Base-by-base conservation (phyloP, 2,888 invertebrate genomes). In the Megamerina dolium region DNA sequence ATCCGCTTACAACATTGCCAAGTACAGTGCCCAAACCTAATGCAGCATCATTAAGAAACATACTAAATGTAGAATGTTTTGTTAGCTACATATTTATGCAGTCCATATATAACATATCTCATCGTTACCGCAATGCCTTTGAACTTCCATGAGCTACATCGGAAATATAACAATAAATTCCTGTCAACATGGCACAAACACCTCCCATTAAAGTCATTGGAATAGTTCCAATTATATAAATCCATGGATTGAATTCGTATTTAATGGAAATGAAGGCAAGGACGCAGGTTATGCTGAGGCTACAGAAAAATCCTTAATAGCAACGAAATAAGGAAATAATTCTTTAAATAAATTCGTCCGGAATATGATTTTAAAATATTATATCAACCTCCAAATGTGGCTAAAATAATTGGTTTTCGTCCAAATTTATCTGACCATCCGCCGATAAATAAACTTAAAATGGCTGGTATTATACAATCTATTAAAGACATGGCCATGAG, bases 361-460 rank as follows among this genome's bases (percentile, higher is more conserved):
- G n/a, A n/a, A n/a, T n/a, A n/a, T n/a, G n/a, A n/a, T n/a, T n/a
- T n/a, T n/a, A n/a, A n/a, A n/a, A n/a, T n/a, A n/a, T n/a, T n/a
- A 74, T 26, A 45, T 17, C 72, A 66, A 78, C 82, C 80, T 48
- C 75, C 63, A 46, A 79, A 67, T n/a, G 81, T 75, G 57, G 77
- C 68, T 3, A 83, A 62, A n/a, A n/a, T n/a, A 30, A 85, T 66
- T n/a, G 83, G 82, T 60, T 81, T 82, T 41, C 85, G 74, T 16
- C 87, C 86, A 69, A 82, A 76, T 45, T 75, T 79, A 59, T 87
- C 85, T 27, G 84, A 85, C 85, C 85, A 87, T 1, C 84, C 81
- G 9, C 85, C 86, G 49, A 85, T 60, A 61, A 85, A 83, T 37
- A 85, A 69, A 21, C 81, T 79, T 16, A 81, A 58, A 18, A 82